These are phyloP conservation scores for Oreamnos americanus DNA, from an alignment of 2,113 vertebrate genomes.

Conservation along the genomic window DNA sequence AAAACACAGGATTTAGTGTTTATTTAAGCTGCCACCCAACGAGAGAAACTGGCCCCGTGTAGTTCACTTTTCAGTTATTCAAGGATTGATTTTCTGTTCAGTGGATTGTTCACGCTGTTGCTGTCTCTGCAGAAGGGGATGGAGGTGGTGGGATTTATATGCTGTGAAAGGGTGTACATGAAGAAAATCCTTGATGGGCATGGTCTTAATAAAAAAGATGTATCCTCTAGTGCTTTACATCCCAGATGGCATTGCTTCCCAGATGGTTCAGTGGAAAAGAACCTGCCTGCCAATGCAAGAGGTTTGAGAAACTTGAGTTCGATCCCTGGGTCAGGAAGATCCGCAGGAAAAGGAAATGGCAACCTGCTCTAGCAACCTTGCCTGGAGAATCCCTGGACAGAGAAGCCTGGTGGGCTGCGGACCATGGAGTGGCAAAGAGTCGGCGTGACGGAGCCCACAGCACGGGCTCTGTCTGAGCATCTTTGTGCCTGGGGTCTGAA, in stretches of 20 bases:
- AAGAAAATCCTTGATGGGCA: background rate
- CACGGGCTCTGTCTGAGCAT: accelerated
- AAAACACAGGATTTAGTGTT: conserved; percentile 70
- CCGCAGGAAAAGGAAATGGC: background rate
- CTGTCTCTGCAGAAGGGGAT: background rate
- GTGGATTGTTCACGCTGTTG: background rate
- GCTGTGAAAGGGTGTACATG: background rate
- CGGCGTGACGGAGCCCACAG: background rate
- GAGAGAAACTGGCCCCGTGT: background rate
- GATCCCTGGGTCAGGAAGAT: background rate
- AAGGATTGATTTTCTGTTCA: background rate
- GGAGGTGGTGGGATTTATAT: background rate
- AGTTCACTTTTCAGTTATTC: background rate
- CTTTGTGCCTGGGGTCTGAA: background rate
- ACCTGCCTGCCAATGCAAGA: background rate
- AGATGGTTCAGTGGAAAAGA: background rate
- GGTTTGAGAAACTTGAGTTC: background rate
- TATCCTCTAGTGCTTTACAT: accelerated
- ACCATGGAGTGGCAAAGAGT: background rate
- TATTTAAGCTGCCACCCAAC: conserved; percentile 55
- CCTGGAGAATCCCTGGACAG: background rate
- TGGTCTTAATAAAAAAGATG: background rate
- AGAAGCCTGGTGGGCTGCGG: background rate
- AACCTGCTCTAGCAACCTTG: background rate
- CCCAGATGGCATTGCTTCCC: accelerated